phyloP scores from a whole-genome alignment of 2,888 invertebrate species.

The Pristionchus mayeri region DNA sequence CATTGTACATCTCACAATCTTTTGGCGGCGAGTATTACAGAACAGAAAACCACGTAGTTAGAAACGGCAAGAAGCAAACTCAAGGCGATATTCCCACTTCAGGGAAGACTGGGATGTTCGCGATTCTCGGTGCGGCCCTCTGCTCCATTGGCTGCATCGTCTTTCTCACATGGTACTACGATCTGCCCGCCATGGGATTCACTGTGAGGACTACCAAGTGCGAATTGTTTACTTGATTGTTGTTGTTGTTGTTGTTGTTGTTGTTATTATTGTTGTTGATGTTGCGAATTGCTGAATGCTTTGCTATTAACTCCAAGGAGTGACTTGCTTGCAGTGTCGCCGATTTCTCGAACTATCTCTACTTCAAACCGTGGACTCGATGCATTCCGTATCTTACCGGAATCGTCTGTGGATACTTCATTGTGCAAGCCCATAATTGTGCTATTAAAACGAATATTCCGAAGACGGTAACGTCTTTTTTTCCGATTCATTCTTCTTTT shows the following conservation, averaged over 20 bases:
- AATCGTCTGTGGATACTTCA: constrained; percentile 74
- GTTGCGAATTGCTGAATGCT: neutral
- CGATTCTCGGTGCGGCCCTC: neutral
- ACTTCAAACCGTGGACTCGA: constrained; percentile 76
- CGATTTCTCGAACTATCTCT: constrained; percentile 61
- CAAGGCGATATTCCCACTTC: no score
- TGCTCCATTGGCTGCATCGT: neutral
- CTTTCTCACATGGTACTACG: neutral
- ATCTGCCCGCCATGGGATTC: neutral
- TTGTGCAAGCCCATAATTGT: constrained; percentile 60
- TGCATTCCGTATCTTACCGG: constrained; percentile 77
- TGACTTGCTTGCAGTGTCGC: neutral
- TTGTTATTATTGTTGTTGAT: no score
- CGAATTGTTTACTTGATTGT: neutral
- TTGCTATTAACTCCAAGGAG: no score
- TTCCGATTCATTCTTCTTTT: neutral
- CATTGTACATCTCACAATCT: no score
- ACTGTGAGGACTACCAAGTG: neutral
- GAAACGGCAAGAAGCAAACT: no score
- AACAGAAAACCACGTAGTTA: no score
- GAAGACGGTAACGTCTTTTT: neutral
- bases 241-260: no score
- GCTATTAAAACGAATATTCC: neutral
- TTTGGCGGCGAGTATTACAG: no score
- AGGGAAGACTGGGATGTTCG: neutral